A percentile compares a stretch with the other conserved stretches of the same genome.
These are phyloP conservation scores for Molossus alvarezi DNA, from an alignment of 2,797 vertebrate species.

Conservation along the genomic window DNA sequence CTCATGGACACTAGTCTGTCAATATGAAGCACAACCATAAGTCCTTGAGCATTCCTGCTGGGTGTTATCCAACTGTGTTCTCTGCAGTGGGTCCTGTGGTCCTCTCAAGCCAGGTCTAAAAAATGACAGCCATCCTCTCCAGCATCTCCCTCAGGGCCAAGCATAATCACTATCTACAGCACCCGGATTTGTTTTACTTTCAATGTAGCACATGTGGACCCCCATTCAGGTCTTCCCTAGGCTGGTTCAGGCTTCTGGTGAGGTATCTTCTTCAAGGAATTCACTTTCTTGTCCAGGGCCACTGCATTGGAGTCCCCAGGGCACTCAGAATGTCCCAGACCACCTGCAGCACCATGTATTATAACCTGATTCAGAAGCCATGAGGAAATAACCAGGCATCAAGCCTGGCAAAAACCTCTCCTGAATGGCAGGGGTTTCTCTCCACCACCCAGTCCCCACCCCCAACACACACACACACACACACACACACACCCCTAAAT, in stretches of 20 bases:
- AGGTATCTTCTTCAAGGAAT: conserved; percentile 30
- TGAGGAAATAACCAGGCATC: not conserved
- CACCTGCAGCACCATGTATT: not conserved
- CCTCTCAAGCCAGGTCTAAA: conserved; percentile 15
- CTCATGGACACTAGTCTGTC: not conserved
- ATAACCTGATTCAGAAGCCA: not conserved
- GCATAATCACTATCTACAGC: not conserved
- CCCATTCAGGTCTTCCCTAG: not conserved
- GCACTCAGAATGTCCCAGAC: not conserved
- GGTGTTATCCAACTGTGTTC: not conserved
- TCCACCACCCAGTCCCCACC: not conserved
- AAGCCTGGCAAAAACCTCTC: not conserved
- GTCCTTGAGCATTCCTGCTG: not conserved
- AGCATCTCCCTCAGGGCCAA: not conserved
- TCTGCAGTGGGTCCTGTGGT: not conserved
- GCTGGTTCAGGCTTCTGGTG: not conserved
- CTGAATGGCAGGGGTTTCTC: not conserved
- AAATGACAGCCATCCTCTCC: not conserved
- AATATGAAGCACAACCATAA: not conserved
- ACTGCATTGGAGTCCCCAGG: not conserved
- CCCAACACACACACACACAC: fast-evolving
- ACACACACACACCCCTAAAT: not conserved
- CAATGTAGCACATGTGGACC: not conserved
- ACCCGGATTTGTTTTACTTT: not conserved
- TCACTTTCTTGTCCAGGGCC: not conserved